phyloP scores from a whole-genome alignment of 2,888 invertebrate species.

The Netelia inedita region DNA sequence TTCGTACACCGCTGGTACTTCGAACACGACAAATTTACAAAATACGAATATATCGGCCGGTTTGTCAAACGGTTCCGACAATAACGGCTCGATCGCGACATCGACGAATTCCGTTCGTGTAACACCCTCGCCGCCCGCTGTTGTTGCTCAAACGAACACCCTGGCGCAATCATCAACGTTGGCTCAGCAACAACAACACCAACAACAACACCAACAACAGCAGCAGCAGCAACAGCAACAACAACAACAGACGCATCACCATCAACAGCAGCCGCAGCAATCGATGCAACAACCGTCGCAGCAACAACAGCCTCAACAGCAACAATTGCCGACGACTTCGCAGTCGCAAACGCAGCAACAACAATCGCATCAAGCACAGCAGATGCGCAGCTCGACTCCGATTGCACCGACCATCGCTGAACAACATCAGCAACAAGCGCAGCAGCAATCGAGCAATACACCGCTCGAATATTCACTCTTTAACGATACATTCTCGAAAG shows the following conservation, averaged over 20 bases:
- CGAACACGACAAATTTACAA: conserved; percentile 75
- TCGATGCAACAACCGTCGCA: conserved; percentile 68
- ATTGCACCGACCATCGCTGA: conserved; percentile 80
- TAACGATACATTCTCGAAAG: conserved; percentile 91
- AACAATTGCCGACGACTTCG: conserved; percentile 52
- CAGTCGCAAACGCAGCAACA: conserved; percentile 77
- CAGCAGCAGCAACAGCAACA: conserved; percentile 78
- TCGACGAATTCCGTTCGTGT: conserved; percentile 78
- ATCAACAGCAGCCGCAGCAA: conserved; percentile 77
- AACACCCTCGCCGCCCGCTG: conserved; percentile 79
- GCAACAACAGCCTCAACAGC: conserved; percentile 75
- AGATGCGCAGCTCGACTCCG: conserved; percentile 78
- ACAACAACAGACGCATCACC: conserved; percentile 78
- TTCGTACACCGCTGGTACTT: conserved; percentile 78
- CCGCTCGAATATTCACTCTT: conserved; percentile 95
- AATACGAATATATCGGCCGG: conserved; percentile 71
- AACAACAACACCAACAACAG: conserved; percentile 70
- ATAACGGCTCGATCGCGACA: conserved; percentile 70
- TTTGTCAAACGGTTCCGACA: conserved; percentile 76
- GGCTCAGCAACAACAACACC: conserved; percentile 67
- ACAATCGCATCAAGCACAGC: conserved; percentile 81
- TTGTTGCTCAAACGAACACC: conserved; percentile 64
- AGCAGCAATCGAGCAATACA: conserved; percentile 84
- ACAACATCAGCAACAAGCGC: conserved; percentile 76
- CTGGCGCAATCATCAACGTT: conserved; percentile 70